Evolutionary conservation across 2,113 vertebrate genomes (phyloP).

Genomic region (Gnathonemus longibarbis): DNA sequence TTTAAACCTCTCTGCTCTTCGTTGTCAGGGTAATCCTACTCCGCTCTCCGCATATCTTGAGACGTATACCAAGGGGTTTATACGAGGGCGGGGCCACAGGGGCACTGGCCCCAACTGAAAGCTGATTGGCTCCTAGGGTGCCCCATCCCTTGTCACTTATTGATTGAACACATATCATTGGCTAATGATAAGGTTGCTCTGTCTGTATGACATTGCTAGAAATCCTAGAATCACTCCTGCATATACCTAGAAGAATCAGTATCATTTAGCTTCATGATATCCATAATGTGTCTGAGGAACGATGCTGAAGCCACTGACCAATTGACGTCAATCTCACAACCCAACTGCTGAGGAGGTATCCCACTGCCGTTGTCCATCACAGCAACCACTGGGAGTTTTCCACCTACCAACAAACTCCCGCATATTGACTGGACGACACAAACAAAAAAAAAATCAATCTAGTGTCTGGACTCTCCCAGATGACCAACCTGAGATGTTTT

Average conservation of each 20-base stretch:
- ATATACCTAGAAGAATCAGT: not conserved
- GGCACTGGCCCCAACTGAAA: not conserved
- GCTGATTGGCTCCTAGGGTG: not conserved
- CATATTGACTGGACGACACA: not conserved
- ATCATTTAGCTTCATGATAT: not conserved
- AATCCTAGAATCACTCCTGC: not conserved
- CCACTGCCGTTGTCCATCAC: slow-evolving; percentile 4
- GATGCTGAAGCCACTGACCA: not conserved
- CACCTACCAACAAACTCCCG: not conserved
- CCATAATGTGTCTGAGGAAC: not conserved
- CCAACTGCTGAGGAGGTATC: not conserved
- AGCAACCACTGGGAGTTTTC: not conserved
- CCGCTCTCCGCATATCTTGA: not conserved
- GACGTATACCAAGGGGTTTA: not conserved
- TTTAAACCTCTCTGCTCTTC: not conserved
- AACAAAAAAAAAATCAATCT: slow-evolving; percentile 11
- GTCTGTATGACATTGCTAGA: not conserved
- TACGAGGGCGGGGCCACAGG: not conserved
- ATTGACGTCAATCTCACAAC: not conserved
- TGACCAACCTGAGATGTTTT: not conserved
- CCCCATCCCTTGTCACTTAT: not conserved
- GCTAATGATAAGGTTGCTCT: not conserved
- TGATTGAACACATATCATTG: not conserved
- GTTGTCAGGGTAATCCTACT: not conserved
- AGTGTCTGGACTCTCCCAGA: not conserved